Percentiles rank a stretch among this genome's conserved stretches.
Evolutionary conservation across 2,113 vertebrate genomes (phyloP).

Genomic region (Burhinus oedicnemus): DNA sequence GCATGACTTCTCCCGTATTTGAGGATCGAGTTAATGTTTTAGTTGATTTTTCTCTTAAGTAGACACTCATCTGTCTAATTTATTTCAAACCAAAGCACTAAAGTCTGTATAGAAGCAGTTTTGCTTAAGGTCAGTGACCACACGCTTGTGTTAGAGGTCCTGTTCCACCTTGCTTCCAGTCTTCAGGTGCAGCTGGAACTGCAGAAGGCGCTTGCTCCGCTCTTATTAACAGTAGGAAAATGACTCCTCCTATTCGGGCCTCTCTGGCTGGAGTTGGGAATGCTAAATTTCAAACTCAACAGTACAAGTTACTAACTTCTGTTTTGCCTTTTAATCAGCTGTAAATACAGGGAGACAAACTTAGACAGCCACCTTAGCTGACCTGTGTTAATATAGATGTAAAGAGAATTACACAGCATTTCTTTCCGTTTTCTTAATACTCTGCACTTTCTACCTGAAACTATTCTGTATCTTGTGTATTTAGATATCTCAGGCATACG

Average conservation of each 20-base stretch:
- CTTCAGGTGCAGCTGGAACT: neutral
- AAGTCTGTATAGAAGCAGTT: neutral
- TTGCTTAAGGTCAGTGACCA: neutral
- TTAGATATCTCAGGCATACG: neutral
- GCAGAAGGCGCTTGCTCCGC: rapidly evolving
- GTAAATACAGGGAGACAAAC: neutral
- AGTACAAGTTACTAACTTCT: neutral
- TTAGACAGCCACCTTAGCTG: neutral
- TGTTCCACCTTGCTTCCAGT: neutral
- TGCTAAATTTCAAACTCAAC: neutral
- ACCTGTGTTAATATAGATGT: neutral
- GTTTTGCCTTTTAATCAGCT: neutral
- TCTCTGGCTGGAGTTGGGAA: neutral
- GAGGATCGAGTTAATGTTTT: neutral
- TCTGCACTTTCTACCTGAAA: neutral
- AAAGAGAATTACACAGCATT: neutral
- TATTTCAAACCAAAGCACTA: neutral
- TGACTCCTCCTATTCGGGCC: neutral
- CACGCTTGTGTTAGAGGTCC: neutral
- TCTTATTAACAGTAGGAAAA: neutral
- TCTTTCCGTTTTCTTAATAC: neutral
- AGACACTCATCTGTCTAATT: neutral
- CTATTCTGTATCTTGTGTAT: neutral
- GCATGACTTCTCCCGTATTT: neutral
- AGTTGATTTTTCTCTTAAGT: neutral